Conservation (phyloP, 2,888 invertebrate genomes). For the Stenchaetothrips biformis region DNA sequence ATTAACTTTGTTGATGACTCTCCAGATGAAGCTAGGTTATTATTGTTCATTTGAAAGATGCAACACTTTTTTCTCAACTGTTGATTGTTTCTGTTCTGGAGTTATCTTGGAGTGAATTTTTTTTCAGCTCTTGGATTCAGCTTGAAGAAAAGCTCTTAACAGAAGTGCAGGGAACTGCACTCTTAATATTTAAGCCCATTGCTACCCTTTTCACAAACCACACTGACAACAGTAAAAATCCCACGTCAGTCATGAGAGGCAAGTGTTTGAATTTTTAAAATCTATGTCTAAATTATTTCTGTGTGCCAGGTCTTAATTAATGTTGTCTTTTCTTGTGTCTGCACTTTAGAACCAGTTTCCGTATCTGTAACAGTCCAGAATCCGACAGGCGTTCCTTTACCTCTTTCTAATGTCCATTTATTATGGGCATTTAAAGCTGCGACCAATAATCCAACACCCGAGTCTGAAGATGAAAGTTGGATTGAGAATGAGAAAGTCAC, state of each 20-base stretch:
- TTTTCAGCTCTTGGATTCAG: constrained; percentile 57
- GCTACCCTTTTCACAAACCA: constrained; percentile 65
- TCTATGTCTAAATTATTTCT: constrained; percentile 25
- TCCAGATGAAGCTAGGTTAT: constrained; percentile 32
- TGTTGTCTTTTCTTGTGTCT: neutral
- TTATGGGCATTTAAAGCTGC: constrained; percentile 62
- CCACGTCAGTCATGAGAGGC: constrained; percentile 70
- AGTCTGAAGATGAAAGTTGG: neutral
- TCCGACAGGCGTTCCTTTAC: constrained; percentile 66
- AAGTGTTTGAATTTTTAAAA: constrained; percentile 35
- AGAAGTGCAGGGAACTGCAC: constrained; percentile 61
- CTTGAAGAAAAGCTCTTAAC: constrained; percentile 73
- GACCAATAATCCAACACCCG: constrained; percentile 39
- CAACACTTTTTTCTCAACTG: neutral
- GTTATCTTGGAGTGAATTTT: neutral
- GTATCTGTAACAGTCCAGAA: constrained; percentile 71
- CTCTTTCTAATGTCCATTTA: constrained; percentile 64
- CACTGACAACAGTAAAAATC: constrained; percentile 59
- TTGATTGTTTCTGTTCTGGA: neutral
- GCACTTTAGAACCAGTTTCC: constrained; percentile 34
- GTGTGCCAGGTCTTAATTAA: constrained; percentile 29
- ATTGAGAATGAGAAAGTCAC: constrained; percentile 46
- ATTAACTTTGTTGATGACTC: constrained; percentile 35
- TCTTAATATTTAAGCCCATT: constrained; percentile 74
- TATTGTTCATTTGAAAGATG: no score